A percentile compares a stretch with the other conserved stretches of the same genome.
These are phyloP conservation scores for Hirudo medicinalis DNA, from an alignment of 1,140 invertebrate species.

Conservation along the genomic window DNA sequence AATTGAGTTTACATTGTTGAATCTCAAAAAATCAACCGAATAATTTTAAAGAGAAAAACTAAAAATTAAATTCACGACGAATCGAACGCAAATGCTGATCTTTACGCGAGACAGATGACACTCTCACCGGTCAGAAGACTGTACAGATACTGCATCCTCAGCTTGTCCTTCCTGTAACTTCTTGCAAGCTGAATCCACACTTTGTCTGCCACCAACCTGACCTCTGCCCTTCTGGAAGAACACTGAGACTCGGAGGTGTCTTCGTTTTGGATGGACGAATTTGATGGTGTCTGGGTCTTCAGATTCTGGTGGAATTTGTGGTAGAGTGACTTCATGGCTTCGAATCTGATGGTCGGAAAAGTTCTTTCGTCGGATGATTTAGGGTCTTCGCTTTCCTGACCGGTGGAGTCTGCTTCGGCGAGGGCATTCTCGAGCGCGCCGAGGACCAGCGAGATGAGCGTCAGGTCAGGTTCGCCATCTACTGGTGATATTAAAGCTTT, in stretches of 20 bases:
- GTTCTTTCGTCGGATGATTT: conserved; percentile 44
- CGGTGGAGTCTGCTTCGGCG: conserved; percentile 41
- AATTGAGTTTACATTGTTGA: no score
- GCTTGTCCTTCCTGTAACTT: conserved; percentile 84
- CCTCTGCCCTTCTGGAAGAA: conserved; percentile 61
- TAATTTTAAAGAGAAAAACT: no score
- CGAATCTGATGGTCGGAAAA: conserved; percentile 45
- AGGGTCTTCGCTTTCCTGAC: no score
- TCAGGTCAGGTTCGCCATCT: conserved; percentile 66
- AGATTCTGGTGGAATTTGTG: conserved; percentile 64
- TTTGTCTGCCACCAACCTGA: conserved; percentile 84
- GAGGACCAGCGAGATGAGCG: conserved; percentile 74
- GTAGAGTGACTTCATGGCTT: conserved; percentile 60
- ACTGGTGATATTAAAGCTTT: conserved; percentile 57
- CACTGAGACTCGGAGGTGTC: no score
- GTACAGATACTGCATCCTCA: conserved; percentile 81
- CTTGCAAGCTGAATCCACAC: conserved; percentile 83
- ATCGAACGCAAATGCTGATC: no score
- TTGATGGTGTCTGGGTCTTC: conserved; percentile 51
- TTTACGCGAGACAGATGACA: no score
- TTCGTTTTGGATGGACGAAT: conserved; percentile 47
- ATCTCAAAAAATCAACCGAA: no score
- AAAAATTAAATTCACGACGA: no score
- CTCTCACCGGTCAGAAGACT: conserved; percentile 66
- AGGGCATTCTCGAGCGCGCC: conserved; percentile 81